Percentiles rank a stretch among this genome's conserved stretches.
phyloP scores from a whole-genome alignment of 2,797 vertebrate species.

The Silurus aristotelis region DNA sequence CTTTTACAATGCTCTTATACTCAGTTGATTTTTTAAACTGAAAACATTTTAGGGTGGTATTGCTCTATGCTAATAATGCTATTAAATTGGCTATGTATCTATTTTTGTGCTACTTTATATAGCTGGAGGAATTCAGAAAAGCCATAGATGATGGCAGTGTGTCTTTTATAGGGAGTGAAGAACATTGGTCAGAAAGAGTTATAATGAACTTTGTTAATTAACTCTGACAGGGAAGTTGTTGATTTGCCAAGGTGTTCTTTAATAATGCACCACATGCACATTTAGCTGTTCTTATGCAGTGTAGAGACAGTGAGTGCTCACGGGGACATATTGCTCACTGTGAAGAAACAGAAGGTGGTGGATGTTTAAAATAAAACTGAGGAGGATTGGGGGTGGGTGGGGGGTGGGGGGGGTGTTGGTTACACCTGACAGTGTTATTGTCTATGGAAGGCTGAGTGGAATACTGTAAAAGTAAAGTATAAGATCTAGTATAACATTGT shows the following conservation, averaged over 20 bases:
- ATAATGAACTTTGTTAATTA: constrained; percentile 14
- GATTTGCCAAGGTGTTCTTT: constrained; percentile 27
- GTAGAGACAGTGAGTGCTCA: constrained; percentile 19
- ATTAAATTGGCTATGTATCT: constrained; percentile 57
- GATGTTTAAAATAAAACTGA: constrained; percentile 48
- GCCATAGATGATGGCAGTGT: neutral
- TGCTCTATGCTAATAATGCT: constrained; percentile 65
- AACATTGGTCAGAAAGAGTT: constrained; percentile 14
- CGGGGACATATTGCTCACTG: constrained; percentile 10
- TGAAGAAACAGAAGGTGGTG: constrained; percentile 55
- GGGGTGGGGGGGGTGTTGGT: neutral
- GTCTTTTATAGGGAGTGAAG: neutral
- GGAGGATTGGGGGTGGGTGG: neutral
- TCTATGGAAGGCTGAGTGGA: neutral
- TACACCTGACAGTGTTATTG: neutral
- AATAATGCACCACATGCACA: constrained; percentile 21
- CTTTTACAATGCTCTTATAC: neutral
- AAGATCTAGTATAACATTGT: neutral
- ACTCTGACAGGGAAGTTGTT: constrained; percentile 20
- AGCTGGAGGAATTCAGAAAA: constrained; percentile 18
- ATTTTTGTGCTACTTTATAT: constrained; percentile 55
- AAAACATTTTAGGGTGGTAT: neutral
- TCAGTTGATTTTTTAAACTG: neutral
- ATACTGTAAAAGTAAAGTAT: neutral
- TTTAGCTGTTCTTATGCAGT: constrained; percentile 27